A percentile compares a stretch with the other conserved stretches of the same genome.
phyloP scores from a whole-genome alignment of 2,888 invertebrate genomes.

The Arctia plantaginis region DNA sequence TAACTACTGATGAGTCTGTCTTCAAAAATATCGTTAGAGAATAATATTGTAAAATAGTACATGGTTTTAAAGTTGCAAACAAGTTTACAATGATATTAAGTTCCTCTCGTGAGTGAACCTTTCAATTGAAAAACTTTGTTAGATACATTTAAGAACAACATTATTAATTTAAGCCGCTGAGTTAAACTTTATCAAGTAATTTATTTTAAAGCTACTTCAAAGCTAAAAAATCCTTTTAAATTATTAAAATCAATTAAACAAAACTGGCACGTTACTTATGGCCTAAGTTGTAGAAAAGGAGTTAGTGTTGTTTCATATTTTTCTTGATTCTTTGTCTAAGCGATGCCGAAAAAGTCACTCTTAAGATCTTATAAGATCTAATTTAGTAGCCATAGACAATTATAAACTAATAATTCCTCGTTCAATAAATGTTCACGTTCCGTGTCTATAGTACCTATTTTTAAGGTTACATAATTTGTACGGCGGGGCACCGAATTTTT shows the following conservation, averaged over 20 bases:
- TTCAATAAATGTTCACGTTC: slow-evolving; percentile 38
- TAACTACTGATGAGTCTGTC: too few relatives aligned
- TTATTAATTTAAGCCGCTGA: too few relatives aligned
- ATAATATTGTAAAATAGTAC: too few relatives aligned
- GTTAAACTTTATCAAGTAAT: too few relatives aligned
- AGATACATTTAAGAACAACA: not conserved
- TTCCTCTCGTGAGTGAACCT: not conserved
- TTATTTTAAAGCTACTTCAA: too few relatives aligned
- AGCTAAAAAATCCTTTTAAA: not conserved
- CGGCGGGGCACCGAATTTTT: slow-evolving; percentile 61
- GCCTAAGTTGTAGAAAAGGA: not conserved
- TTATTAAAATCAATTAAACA: not conserved
- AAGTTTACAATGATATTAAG: not conserved
- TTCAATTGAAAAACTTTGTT: not conserved
- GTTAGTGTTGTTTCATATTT: not conserved
- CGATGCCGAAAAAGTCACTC: not conserved
- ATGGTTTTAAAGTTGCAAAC: too few relatives aligned
- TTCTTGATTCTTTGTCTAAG: not conserved
- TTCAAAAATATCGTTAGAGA: too few relatives aligned
- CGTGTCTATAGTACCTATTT: slow-evolving; percentile 54
- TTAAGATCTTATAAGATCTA: not conserved
- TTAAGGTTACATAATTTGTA: slow-evolving; percentile 81
- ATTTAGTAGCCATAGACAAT: slow-evolving; percentile 31
- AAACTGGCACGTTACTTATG: not conserved
- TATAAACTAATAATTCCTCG: slow-evolving; percentile 13